These are phyloP conservation scores for Spilogale gracilis DNA, from an alignment of 2,113 vertebrate species.

Conservation along the genomic window DNA sequence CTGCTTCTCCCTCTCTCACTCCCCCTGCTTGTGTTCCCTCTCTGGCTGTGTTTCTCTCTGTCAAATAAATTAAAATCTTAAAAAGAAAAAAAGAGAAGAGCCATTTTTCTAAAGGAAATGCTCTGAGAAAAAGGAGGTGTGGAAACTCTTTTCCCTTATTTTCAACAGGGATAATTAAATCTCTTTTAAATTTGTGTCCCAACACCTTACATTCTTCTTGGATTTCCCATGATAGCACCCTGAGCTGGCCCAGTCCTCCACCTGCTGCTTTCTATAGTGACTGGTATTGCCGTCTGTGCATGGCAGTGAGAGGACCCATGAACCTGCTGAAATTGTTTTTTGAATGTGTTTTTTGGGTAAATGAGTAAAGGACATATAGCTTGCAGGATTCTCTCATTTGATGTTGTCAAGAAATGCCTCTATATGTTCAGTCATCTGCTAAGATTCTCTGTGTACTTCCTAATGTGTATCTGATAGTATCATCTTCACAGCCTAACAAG, in stretches of 20 bases:
- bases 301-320: not conserved
- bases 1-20: too few species aligned
- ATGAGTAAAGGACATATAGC: not conserved
- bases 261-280: not conserved
- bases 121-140: not conserved
- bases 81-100: not conserved
- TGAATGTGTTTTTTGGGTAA: not conserved
- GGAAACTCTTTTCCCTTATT: not conserved
- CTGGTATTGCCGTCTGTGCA: not conserved
- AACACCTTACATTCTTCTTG: not conserved
- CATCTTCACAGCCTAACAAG: not conserved
- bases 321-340: not conserved
- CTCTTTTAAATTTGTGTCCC: not conserved
- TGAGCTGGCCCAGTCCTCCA: not conserved
- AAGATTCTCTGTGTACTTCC: not conserved
- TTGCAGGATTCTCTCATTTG: not conserved
- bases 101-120: constrained; percentile 21
- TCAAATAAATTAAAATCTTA: too few species aligned
- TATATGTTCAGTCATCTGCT: not conserved
- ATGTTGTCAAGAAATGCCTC: not conserved
- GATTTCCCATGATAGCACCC: not conserved
- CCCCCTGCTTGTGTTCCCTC: too few species aligned
- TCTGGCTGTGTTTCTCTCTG: too few species aligned
- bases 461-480: not conserved
- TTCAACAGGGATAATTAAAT: not conserved